Evolutionary conservation across 2,888 invertebrate genomes (phyloP), one percentile per base, ranked within the genome.

Genomic region (Allolobophora icterica): DNA sequence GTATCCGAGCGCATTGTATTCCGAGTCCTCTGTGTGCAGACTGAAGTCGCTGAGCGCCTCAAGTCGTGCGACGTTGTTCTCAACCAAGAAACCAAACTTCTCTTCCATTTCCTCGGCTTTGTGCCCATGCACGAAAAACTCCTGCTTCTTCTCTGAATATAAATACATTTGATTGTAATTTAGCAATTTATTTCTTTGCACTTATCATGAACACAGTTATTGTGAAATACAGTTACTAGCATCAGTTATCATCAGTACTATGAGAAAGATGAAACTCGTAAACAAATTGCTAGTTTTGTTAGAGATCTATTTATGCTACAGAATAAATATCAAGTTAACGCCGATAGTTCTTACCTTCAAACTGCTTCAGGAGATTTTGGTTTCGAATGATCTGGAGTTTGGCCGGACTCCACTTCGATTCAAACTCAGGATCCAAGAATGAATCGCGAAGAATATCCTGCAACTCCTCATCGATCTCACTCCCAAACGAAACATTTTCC

Each of bases 1-100:
- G 92, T 93, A 93, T 35, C 93, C 93, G 35, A 93, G 91, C 34
- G 93, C 92, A 90, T 93, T 93, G 92, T 93, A 93, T 42, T 92
- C 93, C 13, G 92, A 92, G 90, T 93, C 93, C 58, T 90, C 90
- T 15, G 91, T 89, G 84, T 90, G 91, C 30, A 93, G 89, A 21
- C 93, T 93, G 21, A 84, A 89, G 33, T 91, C 52, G 34, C 89
- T 33, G 13, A 91, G 52, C 90, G 91, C 84, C 42, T 92, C 91
- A 58, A 93, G 83, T 35, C 87, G 52, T 11, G 92, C 92, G 24
- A 90, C 89, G 87, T 92, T 92, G 87, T 93, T 93, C 84, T 93
- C 93, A 34, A 93, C 91, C 21, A 91, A 42, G 91, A 93, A 93
- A 19, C 93, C 93, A 84, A 90, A 93, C 83, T 90, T 90, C 58